These are phyloP conservation scores for Lineus longissimus DNA, from an alignment of 1,140 invertebrate species.

Conservation along the genomic window DNA sequence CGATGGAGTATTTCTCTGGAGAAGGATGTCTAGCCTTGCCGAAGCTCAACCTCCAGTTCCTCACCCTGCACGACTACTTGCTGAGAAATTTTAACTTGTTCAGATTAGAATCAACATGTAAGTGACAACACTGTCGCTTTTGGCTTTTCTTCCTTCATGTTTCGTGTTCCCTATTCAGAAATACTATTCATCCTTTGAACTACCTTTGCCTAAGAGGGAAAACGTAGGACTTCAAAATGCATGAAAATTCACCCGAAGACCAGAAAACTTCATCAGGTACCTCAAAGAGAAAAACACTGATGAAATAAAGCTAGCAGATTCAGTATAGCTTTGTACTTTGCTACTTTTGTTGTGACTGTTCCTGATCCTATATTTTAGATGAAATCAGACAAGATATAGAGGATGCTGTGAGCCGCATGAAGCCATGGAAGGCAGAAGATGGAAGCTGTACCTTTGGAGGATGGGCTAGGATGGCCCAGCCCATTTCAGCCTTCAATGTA, in stretches of 20 bases:
- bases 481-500: constrained; percentile 86
- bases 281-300: no score
- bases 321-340: no score
- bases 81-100: constrained; percentile 97
- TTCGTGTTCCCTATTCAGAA: no score
- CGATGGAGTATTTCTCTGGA: constrained; percentile 93
- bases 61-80: constrained; percentile 97
- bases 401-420: constrained; percentile 87
- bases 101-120: constrained; percentile 94
- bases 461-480: constrained; percentile 98
- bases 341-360: no score
- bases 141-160: background rate
- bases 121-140: constrained; percentile 40
- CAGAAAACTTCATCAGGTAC: no score
- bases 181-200: no score
- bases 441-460: constrained; percentile 85
- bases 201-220: no score
- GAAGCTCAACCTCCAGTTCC: constrained; percentile 96
- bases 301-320: no score
- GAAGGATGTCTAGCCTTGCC: constrained; percentile 86
- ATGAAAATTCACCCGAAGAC: no score
- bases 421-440: constrained; percentile 85
- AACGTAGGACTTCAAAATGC: no score
- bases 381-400: constrained; percentile 98
- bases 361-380: constrained; percentile 62